These are phyloP conservation scores for Trachymyrmex cornetzi DNA, from an alignment of 1,140 invertebrate species.

Conservation along the genomic window DNA sequence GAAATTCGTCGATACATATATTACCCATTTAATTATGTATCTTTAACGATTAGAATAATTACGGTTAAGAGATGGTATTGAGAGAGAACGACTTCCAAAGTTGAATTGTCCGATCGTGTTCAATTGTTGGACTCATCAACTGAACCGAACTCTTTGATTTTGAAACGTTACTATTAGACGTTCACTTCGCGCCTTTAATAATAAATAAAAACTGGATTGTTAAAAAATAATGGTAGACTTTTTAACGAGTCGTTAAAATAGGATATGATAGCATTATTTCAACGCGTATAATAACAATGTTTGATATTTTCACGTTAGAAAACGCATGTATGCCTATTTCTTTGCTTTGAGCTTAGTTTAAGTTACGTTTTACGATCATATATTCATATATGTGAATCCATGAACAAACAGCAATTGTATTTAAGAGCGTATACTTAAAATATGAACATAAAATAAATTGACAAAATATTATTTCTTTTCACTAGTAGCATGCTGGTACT, in stretches of 20 bases:
- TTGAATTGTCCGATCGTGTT: constrained; percentile 41
- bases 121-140: constrained; percentile 47
- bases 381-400: constrained; percentile 53
- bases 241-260: constrained; percentile 36
- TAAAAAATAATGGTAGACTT: constrained; percentile 48
- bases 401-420: constrained; percentile 46
- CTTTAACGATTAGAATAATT: constrained; percentile 58
- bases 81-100: constrained; percentile 37
- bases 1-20: constrained; percentile 46
- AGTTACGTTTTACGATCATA: constrained; percentile 49
- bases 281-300: constrained; percentile 30
- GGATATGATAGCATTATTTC: constrained; percentile 33
- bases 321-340: constrained; percentile 40
- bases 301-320: constrained; percentile 49
- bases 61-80: constrained; percentile 48
- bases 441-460: constrained; percentile 50
- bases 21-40: constrained; percentile 38
- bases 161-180: constrained; percentile 45
- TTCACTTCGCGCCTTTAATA: constrained; percentile 58
- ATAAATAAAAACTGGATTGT: constrained; percentile 49
- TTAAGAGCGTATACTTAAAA: constrained; percentile 61
- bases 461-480: constrained; percentile 47
- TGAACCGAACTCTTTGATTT: constrained; percentile 37
- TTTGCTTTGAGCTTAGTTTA: constrained; percentile 51
- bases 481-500: constrained; percentile 18